Percentiles rank a stretch among this genome's conserved stretches.
These are phyloP conservation scores for Sigmodon hispidus DNA, from an alignment of 2,113 vertebrate genomes.

Conservation along the genomic window DNA sequence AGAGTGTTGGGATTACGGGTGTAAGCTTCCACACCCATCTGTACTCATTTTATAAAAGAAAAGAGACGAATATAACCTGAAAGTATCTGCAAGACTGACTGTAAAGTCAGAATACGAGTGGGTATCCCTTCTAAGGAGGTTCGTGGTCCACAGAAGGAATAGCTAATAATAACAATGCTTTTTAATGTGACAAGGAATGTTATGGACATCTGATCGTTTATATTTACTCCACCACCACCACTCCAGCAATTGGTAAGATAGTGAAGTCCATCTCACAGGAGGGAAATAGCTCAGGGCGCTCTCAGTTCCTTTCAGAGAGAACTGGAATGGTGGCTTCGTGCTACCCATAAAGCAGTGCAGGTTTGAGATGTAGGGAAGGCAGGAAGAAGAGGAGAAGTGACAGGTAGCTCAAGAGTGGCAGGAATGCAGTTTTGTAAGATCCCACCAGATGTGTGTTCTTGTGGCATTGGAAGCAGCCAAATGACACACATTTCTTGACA, in stretches of 20 bases:
- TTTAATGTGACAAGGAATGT: background rate
- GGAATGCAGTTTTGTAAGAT: background rate
- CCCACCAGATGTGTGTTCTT: background rate
- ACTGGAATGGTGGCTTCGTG: background rate
- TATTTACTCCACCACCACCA: too few relatives aligned
- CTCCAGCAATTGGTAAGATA: background rate
- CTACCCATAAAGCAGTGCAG: background rate
- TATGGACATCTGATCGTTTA: fast-evolving
- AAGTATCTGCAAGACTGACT: background rate
- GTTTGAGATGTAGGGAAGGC: background rate
- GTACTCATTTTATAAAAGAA: background rate
- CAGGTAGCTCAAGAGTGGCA: background rate
- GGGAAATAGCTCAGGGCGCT: background rate
- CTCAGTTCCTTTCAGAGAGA: background rate
- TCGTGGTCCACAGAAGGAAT: background rate
- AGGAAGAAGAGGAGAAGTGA: too few relatives aligned
- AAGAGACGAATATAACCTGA: background rate
- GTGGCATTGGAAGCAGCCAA: background rate
- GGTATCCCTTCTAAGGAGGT: background rate
- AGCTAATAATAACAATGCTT: background rate
- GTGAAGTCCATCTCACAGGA: background rate
- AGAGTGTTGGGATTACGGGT: too few relatives aligned
- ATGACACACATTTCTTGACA: slow-evolving; percentile 8
- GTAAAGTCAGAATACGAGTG: background rate
- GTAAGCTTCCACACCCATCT: background rate